Conservation (phyloP, 2,797 vertebrate species). For the Neopelma chrysocephalum region DNA sequence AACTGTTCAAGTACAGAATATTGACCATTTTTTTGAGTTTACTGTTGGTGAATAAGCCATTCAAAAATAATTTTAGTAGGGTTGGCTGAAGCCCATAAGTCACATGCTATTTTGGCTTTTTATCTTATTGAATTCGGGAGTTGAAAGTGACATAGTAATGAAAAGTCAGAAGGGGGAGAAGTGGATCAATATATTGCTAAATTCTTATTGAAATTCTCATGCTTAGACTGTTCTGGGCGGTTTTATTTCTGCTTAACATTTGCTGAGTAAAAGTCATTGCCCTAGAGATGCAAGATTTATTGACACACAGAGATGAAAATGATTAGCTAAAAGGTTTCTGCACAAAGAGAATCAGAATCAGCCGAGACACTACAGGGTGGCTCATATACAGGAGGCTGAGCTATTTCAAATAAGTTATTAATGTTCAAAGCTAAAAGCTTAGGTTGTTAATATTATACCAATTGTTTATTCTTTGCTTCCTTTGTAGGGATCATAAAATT, state of each 20-base stretch:
- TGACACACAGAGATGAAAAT: constrained; percentile 72
- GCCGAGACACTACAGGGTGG: constrained; percentile 32
- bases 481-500: not conserved
- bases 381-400: constrained; percentile 4
- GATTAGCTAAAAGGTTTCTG: constrained; percentile 69
- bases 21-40: constrained; percentile 8
- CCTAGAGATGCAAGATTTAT: constrained; percentile 71
- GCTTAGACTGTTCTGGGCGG: not conserved
- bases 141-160: constrained; percentile 51
- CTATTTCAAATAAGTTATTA: constrained; percentile 43
- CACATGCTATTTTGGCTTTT: constrained; percentile 28
- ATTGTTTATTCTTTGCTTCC: not conserved
- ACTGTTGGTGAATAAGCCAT: not conserved
- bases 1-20: not conserved
- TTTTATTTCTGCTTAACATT: constrained; percentile 76
- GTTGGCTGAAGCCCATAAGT: not conserved
- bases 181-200: constrained; percentile 52
- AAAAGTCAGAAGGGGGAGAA: constrained; percentile 54
- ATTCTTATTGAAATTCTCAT: constrained; percentile 47
- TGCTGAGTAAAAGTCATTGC: constrained; percentile 78
- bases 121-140: constrained; percentile 19
- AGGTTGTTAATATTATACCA: not conserved
- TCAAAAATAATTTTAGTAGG: constrained; percentile 12
- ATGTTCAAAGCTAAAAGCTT: constrained; percentile 3
- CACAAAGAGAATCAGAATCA: constrained; percentile 65